Conservation (phyloP, 2,888 invertebrate genomes). For the Protula sp. region DNA sequence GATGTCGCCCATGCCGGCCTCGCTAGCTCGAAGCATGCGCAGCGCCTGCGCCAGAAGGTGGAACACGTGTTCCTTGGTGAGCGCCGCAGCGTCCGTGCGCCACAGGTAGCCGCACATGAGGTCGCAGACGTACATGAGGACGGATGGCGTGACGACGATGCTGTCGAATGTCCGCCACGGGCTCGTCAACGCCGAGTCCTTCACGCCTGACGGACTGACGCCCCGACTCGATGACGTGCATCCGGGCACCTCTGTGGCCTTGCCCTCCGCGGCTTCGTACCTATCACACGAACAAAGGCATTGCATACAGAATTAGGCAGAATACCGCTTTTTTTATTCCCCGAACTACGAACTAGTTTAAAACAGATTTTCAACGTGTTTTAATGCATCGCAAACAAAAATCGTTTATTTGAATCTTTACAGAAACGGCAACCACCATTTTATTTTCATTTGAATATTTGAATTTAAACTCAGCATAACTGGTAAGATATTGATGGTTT, state of each 20-base stretch:
- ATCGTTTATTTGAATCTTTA: no score
- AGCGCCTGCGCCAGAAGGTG: constrained; percentile 47
- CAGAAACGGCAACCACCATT: no score
- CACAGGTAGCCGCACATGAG: constrained; percentile 44
- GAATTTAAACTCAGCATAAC: no score
- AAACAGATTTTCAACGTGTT: no score
- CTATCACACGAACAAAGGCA: no score
- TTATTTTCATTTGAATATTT: no score
- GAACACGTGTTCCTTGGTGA: constrained; percentile 48
- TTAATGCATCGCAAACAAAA: no score
- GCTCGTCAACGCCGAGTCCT: constrained; percentile 15
- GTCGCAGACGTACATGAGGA: constrained; percentile 42
- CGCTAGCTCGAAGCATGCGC: constrained; percentile 39
- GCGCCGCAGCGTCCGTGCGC: constrained; percentile 44
- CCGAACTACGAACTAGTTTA: no score
- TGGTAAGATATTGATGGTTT: no score
- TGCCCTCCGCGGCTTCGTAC: background rate
- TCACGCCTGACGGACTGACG: background rate
- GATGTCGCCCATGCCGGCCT: constrained; percentile 13
- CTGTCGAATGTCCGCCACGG: constrained; percentile 39
- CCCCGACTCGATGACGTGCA: constrained; percentile 7
- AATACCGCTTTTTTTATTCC: no score
- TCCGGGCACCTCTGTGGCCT: constrained; percentile 2
- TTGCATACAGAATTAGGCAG: no score
- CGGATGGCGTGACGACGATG: constrained; percentile 39